Conservation (phyloP, 2,888 invertebrate species). For the Acrobasis consociella region DNA sequence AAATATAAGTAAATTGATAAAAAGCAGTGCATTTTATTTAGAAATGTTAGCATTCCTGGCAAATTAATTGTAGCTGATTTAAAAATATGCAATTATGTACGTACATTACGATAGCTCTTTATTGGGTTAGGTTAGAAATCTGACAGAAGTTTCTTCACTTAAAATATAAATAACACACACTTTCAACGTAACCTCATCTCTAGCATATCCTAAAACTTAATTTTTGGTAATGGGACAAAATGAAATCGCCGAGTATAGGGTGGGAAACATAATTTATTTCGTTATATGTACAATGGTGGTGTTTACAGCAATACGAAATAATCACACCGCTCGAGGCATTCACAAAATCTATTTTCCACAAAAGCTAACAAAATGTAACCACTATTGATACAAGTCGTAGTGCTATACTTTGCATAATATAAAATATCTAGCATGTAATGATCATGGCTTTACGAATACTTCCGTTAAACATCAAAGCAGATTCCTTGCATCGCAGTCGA, state of each 20-base stretch:
- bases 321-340: constrained; percentile 55
- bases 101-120: no score
- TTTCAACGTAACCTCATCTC: no score
- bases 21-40: constrained; percentile 32
- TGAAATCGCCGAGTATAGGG: constrained; percentile 42
- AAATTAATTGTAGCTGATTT: no score
- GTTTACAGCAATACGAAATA: constrained; percentile 62
- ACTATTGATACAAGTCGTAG: constrained; percentile 51
- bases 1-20: constrained; percentile 42
- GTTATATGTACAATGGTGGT: constrained; percentile 70
- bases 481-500: neutral
- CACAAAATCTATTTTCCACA: constrained; percentile 50
- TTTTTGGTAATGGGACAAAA: neutral
- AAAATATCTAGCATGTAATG: constrained; percentile 53
- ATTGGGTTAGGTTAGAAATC: no score
- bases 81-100: no score
- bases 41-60: no score
- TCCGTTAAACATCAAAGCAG: constrained; percentile 21
- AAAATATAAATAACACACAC: no score
- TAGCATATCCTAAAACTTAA: no score
- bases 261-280: constrained; percentile 77
- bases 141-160: no score
- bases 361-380: constrained; percentile 57
- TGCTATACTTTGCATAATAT: constrained; percentile 60
- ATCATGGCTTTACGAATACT: constrained; percentile 37